Evolutionary conservation across 1,140 invertebrate genomes (phyloP), one percentile per base, ranked within the genome.

Genomic region (Cotesia chilonis): DNA sequence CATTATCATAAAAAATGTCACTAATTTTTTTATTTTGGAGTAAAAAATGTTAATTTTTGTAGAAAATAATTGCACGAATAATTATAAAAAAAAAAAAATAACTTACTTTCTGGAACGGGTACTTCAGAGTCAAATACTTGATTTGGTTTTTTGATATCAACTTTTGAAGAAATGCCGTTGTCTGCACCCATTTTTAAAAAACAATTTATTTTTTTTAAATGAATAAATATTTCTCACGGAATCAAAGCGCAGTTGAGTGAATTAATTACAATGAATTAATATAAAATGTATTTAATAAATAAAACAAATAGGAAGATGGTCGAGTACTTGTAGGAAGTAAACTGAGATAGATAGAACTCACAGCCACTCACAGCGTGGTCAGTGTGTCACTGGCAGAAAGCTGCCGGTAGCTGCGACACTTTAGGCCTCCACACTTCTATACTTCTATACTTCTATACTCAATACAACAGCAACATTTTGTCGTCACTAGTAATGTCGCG

Each of bases 321-420:
- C 3, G 28, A 28, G 28, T 52, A 14, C 28, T 35, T 36, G 37
- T 9, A 57, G 35, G 55, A 59, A 61, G 59, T 57, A 28, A 7
- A 47, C 41, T 47, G 10, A 10, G 41, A 47, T 47, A 10, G 41
- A 47, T 47, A 47, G 10, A 47, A 47, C 41, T 47, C 41, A 47
- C 41, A 47, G 41, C 41, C 41, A 47, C 41, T 47, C 41, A 37
- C 52, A 70, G 73, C 66, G 73, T 72, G 75, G 74, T 76, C 76
- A 77, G 76, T 78, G 64, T 68, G 74, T 54, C 74, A 80, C 79
- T 82, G 80, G 78, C 72, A 73, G 67, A 52, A 77, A 74, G 63
- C 70, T 73, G 68, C 54, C 47, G 75, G 63, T 73, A 77, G 74
- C 73, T 75, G 41, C 73, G 78, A 77, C 77, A 80, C 79, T 81